phyloP scores from a whole-genome alignment of 2,888 invertebrate species.

The Ennomos quercinarius region DNA sequence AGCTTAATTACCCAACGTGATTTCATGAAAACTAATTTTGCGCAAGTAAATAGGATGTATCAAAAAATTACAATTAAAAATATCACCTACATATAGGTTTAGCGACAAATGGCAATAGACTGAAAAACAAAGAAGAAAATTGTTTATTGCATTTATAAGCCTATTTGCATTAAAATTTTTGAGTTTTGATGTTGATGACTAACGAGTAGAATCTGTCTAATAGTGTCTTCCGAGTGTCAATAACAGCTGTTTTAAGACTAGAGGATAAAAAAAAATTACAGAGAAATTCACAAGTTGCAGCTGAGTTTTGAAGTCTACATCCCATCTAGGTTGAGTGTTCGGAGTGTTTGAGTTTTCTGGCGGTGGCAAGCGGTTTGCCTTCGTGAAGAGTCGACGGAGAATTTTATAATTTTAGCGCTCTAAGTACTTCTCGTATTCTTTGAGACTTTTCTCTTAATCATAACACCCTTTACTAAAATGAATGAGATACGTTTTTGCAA shows the following conservation, averaged over 20 bases:
- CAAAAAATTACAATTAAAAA: too few relatives aligned
- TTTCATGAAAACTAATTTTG: too few relatives aligned
- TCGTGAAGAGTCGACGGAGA: slow-evolving; percentile 2
- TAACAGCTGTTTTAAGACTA: slow-evolving; percentile 39
- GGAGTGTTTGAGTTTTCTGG: slow-evolving; percentile 34
- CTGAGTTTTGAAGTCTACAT: slow-evolving; percentile 18
- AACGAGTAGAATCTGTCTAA: slow-evolving; percentile 51
- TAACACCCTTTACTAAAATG: too few relatives aligned
- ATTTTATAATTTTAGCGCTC: slow-evolving; percentile 8
- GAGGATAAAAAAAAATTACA: slow-evolving; percentile 29
- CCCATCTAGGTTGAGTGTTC: slow-evolving; percentile 26
- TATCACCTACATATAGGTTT: too few relatives aligned
- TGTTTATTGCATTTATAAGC: too few relatives aligned
- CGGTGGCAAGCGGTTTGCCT: slow-evolving; percentile 21
- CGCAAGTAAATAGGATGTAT: too few relatives aligned
- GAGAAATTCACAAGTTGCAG: slow-evolving; percentile 25
- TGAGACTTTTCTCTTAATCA: not conserved
- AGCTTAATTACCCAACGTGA: too few relatives aligned
- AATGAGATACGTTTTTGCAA: too few relatives aligned
- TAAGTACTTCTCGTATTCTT: not conserved
- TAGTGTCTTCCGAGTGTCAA: slow-evolving; percentile 37
- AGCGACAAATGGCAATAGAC: too few relatives aligned
- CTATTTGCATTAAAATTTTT: too few relatives aligned
- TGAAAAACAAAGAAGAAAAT: too few relatives aligned
- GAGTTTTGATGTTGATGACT: slow-evolving; percentile 37